Evolutionary conservation across 1,140 invertebrate genomes (phyloP), one percentile per base, ranked within the genome.

Genomic region (Cyrtorhinus lividipennis): DNA sequence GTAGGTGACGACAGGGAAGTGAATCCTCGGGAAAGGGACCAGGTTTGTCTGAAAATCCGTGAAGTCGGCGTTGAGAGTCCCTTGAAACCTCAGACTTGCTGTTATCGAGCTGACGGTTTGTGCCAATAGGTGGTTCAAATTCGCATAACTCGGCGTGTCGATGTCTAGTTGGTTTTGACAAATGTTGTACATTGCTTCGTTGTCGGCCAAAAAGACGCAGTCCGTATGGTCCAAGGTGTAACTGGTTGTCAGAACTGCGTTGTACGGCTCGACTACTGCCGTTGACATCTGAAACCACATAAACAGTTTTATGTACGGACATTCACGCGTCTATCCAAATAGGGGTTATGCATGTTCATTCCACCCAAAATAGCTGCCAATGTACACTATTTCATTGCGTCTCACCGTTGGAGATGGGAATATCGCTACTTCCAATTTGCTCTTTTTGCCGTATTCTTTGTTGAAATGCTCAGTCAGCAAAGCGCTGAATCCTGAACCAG

Each of bases 141-240:
- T 53, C 86, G 86, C 20, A 15, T 10, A 53, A 53, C 48, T 79
- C 0, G 80, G 81, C n/a, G 80, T 67, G 24, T 79, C 78, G 48
- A 85, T 79, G 72, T 76, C 61, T 22, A 69, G 62, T 53, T 59
- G 63, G 2, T 62, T 61, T 0, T 63, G 71, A 69, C 84, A 87
- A 68, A 87, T 84, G 67, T 86, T 81, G 69, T 86, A 87, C 65
- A 92, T 89, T 58, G 87, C 88, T 70, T 91, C 88, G 70, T 90
- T 87, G 75, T 92, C 88, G n/a, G 90, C 84, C 79, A 90, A 86
- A 68, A 91, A 89, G 2, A 85, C 83, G 69, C 87, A 89, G 72
- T 87, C 86, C 2, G 83, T 86, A 68, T 87, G 82, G 64, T 85
- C 81, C 63, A 90, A 74, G 22, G 85, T 88, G 2, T 82, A 83